Base-by-base conservation (phyloP, 2,888 invertebrate species). In the Dastarcus helophoroides region DNA sequence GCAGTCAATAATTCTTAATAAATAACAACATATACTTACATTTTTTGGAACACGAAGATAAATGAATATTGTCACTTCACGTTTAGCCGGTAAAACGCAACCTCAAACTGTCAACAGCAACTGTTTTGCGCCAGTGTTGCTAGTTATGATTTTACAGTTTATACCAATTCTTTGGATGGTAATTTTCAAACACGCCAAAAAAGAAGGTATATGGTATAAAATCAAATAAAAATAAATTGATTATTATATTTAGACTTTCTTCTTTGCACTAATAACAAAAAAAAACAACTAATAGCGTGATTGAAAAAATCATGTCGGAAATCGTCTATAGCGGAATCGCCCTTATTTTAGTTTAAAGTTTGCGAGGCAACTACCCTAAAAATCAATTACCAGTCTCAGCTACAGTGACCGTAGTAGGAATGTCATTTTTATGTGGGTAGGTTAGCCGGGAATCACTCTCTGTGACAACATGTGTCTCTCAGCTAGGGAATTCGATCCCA, bases 21-120 rank as follows among this genome's bases (percentile, higher is more conserved):
- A n/a, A n/a, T n/a, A n/a, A n/a, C n/a, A n/a, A n/a, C n/a, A n/a
- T n/a, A n/a, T n/a, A n/a, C n/a, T n/a, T n/a, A n/a, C n/a, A n/a
- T n/a, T n/a, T n/a, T n/a, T n/a, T n/a, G n/a, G n/a, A n/a, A n/a
- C n/a, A n/a, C 3, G 22, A n/a, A 9, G 14, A 29, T 29, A 22
- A 29, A 29, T 22, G 21, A 29, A 29, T 29, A 29, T 29, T 29
- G 29, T 11, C 15, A 29, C 29, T 23, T 23, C 29, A n/a, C n/a
- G n/a, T n/a, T n/a, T n/a, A n/a, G n/a, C n/a, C n/a, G n/a, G n/a
- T n/a, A n/a, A n/a, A n/a, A n/a, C n/a, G n/a, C n/a, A n/a, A n/a
- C 29, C 29, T 22, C 21, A 29, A 29, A 29, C 29, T 29, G 29
- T 14, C 30, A 24, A n/a, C 24, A 24, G 15, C 30, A 22, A 7